Base-by-base conservation (phyloP, 2,797 vertebrate genomes). In the Xenopus petersii region DNA sequence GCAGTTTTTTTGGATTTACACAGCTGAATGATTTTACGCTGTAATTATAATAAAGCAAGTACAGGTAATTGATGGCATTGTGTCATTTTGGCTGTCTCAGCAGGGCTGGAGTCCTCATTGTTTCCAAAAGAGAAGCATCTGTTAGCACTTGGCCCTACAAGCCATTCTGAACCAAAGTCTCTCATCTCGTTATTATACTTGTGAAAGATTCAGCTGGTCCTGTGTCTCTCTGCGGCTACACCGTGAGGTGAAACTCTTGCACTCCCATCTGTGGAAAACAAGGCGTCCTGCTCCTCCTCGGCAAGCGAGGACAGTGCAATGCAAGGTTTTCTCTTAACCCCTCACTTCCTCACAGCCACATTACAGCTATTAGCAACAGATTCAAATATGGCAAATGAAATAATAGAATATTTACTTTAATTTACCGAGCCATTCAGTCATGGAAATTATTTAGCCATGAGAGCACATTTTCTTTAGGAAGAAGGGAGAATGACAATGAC, bases 81-180 rank as follows among this genome's bases (percentile, higher is more conserved):
- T 33, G 33, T 26, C 17, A 24, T 49, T 21, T 33, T 47, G 67
- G 62, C 51, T 36, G 26, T 46, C 69, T 71, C 62, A 54, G 46
- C 30, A 66, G 63, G 68, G 46, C 63, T 42, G 26, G n/a, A 76
- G 79, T 79, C 76, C 17, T 56, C 51, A 81, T 64, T 80, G 80
- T 82, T 83, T 42, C 48, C 51, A 81, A 81, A 82, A 78, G 83
- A 82, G 75, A 84, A 84, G 67, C 81, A 86, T 82, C 81, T 84
- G 84, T 75, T 84, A 79, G 67, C 74, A 15, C 63, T 77, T 80
- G 81, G 82, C 81, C 82, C 71, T 58, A 80, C 77, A 77, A 80
- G 75, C 2, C 47, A 70, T 67, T 48, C 70, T 16, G n/a, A 81
- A 82, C 36, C 12, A 30, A 9, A 26, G 78, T 75, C 70, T 61